phyloP scores from a whole-genome alignment of 2,888 invertebrate species.

The Drosophila rubida region DNA sequence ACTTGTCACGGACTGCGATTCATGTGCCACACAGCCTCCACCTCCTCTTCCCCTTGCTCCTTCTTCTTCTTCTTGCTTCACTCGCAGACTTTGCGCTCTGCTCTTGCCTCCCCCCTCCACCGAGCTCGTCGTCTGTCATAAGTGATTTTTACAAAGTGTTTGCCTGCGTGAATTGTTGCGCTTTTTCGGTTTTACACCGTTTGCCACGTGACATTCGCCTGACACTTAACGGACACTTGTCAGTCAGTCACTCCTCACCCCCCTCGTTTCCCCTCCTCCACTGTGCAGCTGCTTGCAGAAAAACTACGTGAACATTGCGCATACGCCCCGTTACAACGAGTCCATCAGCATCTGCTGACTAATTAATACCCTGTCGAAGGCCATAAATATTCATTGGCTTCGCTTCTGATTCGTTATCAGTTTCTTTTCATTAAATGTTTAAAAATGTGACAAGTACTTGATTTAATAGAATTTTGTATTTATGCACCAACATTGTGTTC shows the following conservation, averaged over 20 bases:
- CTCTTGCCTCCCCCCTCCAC: background rate
- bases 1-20: conserved; percentile 47
- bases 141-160: conserved; percentile 73
- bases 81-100: too few relatives aligned
- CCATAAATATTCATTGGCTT: too few relatives aligned
- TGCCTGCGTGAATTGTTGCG: conserved; percentile 65
- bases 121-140: conserved; percentile 56
- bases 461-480: too few relatives aligned
- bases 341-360: background rate
- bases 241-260: conserved; percentile 10
- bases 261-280: background rate
- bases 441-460: too few relatives aligned
- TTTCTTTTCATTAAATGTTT: too few relatives aligned
- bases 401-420: too few relatives aligned
- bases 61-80: background rate
- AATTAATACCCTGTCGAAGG: background rate
- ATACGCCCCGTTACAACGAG: conserved; percentile 32
- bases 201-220: conserved; percentile 63
- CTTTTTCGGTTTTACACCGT: conserved; percentile 44
- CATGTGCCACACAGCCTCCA: conserved; percentile 19
- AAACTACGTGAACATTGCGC: conserved; percentile 22
- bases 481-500: too few relatives aligned
- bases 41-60: background rate
- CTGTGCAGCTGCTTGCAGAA: background rate
- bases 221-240: conserved; percentile 70